Evolutionary conservation across 2,113 vertebrate genomes (phyloP), one percentile per base, ranked within the genome.

Genomic region (Dipodomys ordii): DNA sequence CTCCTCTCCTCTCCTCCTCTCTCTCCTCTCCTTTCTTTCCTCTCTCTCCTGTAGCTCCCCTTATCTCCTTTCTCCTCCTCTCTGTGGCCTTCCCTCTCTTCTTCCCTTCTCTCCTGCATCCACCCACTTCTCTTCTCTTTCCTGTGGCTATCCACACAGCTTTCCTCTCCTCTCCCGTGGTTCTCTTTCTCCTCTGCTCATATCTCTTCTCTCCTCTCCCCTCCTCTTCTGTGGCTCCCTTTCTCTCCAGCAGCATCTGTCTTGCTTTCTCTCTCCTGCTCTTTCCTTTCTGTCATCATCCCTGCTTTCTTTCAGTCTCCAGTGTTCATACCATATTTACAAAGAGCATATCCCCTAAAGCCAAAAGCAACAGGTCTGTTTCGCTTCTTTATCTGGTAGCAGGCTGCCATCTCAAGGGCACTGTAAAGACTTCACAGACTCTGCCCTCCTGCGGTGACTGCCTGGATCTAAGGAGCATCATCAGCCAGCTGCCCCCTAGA

Each of bases 351-450:
- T 44, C n/a, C 39, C 28, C 53, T 30, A 13, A 65, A 88, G 73
- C 23, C 67, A 12, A 16, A 2, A 22, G 19, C 8, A 32, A 19
- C 9, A 3, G 32, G 49, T 18, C 13, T 30, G 28, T 3, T 28
- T 62, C 30, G 5, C 57, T 5, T n/a, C 35, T n/a, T 83, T 79
- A 22, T 69, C 90, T 28, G 49, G 91, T 77, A 71, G 74, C 81
- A 85, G 94, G 81, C 86, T 85, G 90, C 81, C 86, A 85, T n/a
- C 90, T 81, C 68, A 95, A 76, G 81, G 81, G 69, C 81, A 9
- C 13, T 25, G 2, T 1, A 28, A 69, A 74, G 69, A 71, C 71
- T 82, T 72, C 76, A 57, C 87, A 65, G 20, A 22, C 73, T 3
- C 15, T 5, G 69, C n/a, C 22, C 64, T 62, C 46, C 20, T 8